A percentile compares a stretch with the other conserved stretches of the same genome.
Evolutionary conservation across 1,140 invertebrate genomes (phyloP).

Genomic region (Lepidurus couesii): DNA sequence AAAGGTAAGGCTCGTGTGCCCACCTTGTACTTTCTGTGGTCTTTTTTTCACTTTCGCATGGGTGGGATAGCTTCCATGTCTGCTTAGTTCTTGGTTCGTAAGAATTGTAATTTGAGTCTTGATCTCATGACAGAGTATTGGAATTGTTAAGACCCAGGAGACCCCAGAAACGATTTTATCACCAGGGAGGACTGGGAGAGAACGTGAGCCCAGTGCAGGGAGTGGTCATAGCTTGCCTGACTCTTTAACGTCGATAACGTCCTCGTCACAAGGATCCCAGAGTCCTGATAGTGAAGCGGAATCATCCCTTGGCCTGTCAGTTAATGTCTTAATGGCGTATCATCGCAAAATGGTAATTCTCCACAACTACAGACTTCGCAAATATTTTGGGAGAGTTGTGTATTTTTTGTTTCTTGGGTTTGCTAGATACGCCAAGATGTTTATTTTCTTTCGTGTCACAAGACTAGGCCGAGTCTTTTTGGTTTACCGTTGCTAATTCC

Average conservation of each 20-base stretch:
- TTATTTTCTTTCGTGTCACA: slow-evolving; percentile 77
- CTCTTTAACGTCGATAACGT: not conserved
- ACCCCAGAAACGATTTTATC: not conserved
- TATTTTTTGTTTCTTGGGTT: slow-evolving; percentile 23
- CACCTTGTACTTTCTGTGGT: not conserved
- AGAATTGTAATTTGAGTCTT: not conserved
- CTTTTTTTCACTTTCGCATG: too few relatives aligned
- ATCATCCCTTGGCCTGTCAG: slow-evolving; percentile 8
- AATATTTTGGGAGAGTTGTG: slow-evolving; percentile 28
- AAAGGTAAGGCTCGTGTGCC: slow-evolving; percentile 53
- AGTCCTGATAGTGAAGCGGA: slow-evolving; percentile 22
- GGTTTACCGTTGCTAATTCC: slow-evolving; percentile 71
- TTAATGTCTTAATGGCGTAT: slow-evolving; percentile 61
- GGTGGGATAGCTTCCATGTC: not conserved
- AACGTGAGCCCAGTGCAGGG: slow-evolving; percentile 24
- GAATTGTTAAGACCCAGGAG: not conserved
- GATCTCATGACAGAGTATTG: not conserved
- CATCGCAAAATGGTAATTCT: slow-evolving; percentile 63
- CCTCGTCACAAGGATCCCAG: not conserved
- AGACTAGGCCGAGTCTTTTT: slow-evolving; percentile 69
- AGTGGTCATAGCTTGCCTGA: slow-evolving; percentile 25
- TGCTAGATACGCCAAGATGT: slow-evolving; percentile 66
- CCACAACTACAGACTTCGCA: slow-evolving; percentile 1
- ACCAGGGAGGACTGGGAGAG: not conserved
- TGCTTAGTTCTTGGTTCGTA: not conserved